Evolutionary conservation across 2,888 invertebrate genomes (phyloP), one percentile per base, ranked within the genome.

Genomic region (Phrixothrix hirtus): DNA sequence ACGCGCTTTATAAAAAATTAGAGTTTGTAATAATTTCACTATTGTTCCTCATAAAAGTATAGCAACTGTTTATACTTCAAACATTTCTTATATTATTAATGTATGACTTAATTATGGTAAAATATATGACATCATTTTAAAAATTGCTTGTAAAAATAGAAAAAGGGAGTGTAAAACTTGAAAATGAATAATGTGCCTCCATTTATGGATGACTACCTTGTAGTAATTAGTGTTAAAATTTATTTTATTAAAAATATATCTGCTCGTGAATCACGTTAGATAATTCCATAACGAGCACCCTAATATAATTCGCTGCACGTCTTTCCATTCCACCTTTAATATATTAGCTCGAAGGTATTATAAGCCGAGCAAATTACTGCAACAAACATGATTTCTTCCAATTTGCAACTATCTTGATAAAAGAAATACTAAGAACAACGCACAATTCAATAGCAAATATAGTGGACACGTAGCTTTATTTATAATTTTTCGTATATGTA

Each of bases 361-460:
- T 10, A 37, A 25, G 34, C 26, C 9, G 30, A 13, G 37, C 21
- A 46, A 46, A 46, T 46, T 46, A 27, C 46, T 35, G 21, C 27
- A 13, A 41, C 34, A 45, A 21, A 39, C 51, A 51, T 44, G 44
- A 51, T 37, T 14, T 39, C 51, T 45, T 44, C 51, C 51, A 51
- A 51, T 51, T 51, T 51, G 51, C 44, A 44, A 39, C 38, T 12
- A 51, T 51, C 51, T 37, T 44, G 51, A 51, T 51, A 44, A 45
- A 38, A 34, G 25, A 16, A 48, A 41, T 38, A 39, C 38, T 44
- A 34, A 44, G 39, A 44, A 44, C 44, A 36, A 50, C 43, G 37
- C 42, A 27, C 32, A 37, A 30, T 37, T 49, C 44, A 39, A 45
- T 44, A 45, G 21, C 21, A 13, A 32, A 34, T 43, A 29, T 37